Base-by-base conservation (phyloP, 2,888 invertebrate species). In the Diarsia rubi region DNA sequence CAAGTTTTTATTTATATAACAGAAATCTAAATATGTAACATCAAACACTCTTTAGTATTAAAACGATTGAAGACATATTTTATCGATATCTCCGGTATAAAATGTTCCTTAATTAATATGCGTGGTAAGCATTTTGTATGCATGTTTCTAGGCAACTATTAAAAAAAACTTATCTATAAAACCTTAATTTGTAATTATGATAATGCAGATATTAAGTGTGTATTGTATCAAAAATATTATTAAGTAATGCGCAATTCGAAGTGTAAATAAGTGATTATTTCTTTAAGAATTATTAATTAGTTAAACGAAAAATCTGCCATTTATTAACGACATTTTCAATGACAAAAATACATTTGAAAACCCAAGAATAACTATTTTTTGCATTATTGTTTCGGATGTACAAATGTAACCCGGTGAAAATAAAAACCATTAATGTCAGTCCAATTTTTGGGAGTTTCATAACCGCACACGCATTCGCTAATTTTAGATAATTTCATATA, bases 401-500 rank as follows among this genome's bases (percentile, higher is more conserved):
- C 37, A 73, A 66, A 47, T 54, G 1, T 60, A 54, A 78, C 11
- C 31, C n/a, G 16, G 3, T 62, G 65, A 31, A 74, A 54, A 74
- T 8, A 21, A 49, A 65, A 64, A 68, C 16, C 11, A 68, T 69
- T 45, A 59, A 60, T 67, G 31, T 72, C 84, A 80, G 75, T 70
- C 78, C 4, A 66, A 59, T 62, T 73, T 81, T 76, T 70, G 73
- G 76, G 73, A 81, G 65, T 73, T 76, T 59, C 62, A 76, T 73
- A 80, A 79, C 27, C 73, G 65, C 75, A 75, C 80, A 80, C 69
- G 81, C 85, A 86, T 87, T 82, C 86, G 73, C 81, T 69, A 82
- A 79, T 65, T 78, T 69, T 77, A 65, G 24, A 52, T 76, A 72
- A 69, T 78, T 84, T 84, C 60, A 75, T 83, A 76, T 70, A 84